Percentiles rank a stretch among this genome's conserved stretches.
phyloP scores from a whole-genome alignment of 2,888 invertebrate species.

The Lypha dubia region DNA sequence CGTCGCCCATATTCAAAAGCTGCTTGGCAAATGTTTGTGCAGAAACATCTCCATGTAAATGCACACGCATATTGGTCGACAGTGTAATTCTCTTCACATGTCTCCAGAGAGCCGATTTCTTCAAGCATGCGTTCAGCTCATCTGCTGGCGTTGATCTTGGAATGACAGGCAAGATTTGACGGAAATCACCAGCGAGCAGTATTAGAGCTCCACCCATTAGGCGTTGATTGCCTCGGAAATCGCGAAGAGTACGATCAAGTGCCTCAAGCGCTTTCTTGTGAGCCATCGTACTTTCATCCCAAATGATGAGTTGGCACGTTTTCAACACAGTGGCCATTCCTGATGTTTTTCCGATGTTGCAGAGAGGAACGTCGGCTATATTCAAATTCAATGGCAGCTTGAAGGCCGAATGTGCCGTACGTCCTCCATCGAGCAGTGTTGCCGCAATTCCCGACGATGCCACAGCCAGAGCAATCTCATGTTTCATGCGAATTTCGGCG shows the following conservation, averaged over 20 bases:
- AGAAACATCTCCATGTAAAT: neutral
- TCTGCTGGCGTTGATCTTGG: too few relatives aligned
- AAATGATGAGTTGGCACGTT: neutral
- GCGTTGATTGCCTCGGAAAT: neutral
- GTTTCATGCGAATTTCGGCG: neutral
- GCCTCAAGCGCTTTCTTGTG: neutral
- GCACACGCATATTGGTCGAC: neutral
- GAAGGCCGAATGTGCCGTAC: too few relatives aligned
- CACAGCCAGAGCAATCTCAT: neutral
- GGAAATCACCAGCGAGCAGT: neutral
- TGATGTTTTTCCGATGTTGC: neutral
- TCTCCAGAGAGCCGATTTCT: neutral
- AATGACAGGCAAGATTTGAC: too few relatives aligned
- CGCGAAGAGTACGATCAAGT: neutral
- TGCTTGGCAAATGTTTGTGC: constrained; percentile 3
- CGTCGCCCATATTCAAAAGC: constrained; percentile 1
- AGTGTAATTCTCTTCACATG: neutral
- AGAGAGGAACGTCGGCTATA: neutral
- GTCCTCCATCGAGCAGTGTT: too few relatives aligned
- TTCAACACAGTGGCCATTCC: neutral
- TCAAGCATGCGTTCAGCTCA: too few relatives aligned
- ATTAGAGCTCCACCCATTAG: neutral
- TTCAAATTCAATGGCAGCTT: neutral
- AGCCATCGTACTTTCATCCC: neutral
- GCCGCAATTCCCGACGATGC: too few relatives aligned